Evolutionary conservation across 2,888 invertebrate species (phyloP).

Genomic region (Fabriciana adippe): DNA sequence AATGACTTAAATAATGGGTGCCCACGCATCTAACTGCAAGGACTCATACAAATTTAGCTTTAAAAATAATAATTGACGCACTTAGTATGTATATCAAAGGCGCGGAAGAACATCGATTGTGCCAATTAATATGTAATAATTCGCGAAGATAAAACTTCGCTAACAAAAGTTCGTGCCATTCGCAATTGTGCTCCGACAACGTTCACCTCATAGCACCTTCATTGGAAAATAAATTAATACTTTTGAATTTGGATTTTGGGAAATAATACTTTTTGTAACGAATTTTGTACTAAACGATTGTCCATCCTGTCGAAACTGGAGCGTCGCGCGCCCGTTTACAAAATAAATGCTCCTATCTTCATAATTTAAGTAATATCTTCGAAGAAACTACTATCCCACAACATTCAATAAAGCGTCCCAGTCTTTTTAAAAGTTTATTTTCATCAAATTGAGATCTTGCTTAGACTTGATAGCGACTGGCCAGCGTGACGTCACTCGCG

Average conservation of each 20-base stretch:
- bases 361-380: slow-evolving; percentile 81
- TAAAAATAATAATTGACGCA: slow-evolving; percentile 60
- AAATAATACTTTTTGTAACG: slow-evolving; percentile 77
- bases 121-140: slow-evolving; percentile 50
- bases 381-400: slow-evolving; percentile 81
- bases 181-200: slow-evolving; percentile 55
- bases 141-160: slow-evolving; percentile 24
- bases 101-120: slow-evolving; percentile 73
- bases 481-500: slow-evolving; percentile 43
- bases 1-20: slow-evolving; percentile 39
- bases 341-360: slow-evolving; percentile 78
- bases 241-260: slow-evolving; percentile 75
- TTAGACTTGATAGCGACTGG: slow-evolving; percentile 77
- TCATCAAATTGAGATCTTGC: slow-evolving; percentile 83
- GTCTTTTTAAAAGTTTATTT: slow-evolving; percentile 82
- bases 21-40: slow-evolving; percentile 32
- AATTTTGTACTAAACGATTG: slow-evolving; percentile 78
- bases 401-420: slow-evolving; percentile 83
- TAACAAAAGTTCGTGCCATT: slow-evolving; percentile 30
- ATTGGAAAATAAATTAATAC: slow-evolving; percentile 71
- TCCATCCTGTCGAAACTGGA: slow-evolving; percentile 62
- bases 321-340: slow-evolving; percentile 56
- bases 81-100: slow-evolving; percentile 58
- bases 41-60: slow-evolving; percentile 36
- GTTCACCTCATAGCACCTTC: slow-evolving; percentile 63